Conservation (phyloP, 2,797 vertebrate species). For the Carapus acus region DNA sequence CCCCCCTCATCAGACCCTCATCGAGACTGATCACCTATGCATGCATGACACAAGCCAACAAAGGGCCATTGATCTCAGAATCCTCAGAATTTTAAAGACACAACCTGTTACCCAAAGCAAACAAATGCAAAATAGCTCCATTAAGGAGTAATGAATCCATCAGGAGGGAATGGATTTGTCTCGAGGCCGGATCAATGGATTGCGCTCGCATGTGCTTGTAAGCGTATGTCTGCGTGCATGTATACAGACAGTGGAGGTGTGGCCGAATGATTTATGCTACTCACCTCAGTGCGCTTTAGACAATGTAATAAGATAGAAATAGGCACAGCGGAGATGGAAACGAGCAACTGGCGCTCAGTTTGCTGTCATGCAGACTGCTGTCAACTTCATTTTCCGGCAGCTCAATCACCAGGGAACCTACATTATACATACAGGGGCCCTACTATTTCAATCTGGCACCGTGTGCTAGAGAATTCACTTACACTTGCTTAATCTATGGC, state of each 20-base stretch:
- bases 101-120: constrained; percentile 72
- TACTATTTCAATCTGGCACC: not conserved
- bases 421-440: constrained; percentile 5
- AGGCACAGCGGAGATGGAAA: constrained; percentile 39
- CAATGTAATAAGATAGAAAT: constrained; percentile 41
- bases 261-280: constrained; percentile 66
- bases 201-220: constrained; percentile 20
- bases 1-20: constrained; percentile 15
- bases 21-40: constrained; percentile 55
- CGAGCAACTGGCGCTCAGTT: constrained; percentile 46
- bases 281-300: constrained; percentile 51
- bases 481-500: constrained; percentile 21
- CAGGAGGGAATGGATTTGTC: constrained; percentile 73
- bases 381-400: constrained; percentile 1
- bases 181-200: constrained; percentile 71
- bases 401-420: constrained; percentile 3
- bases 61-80: constrained; percentile 70
- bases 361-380: constrained; percentile 27
- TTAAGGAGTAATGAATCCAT: constrained; percentile 81
- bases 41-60: constrained; percentile 43
- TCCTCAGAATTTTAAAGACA: constrained; percentile 70
- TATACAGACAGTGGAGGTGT: constrained; percentile 46
- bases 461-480: constrained; percentile 20
- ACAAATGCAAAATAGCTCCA: constrained; percentile 81
- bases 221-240: constrained; percentile 8